Conservation (phyloP, 2,888 invertebrate species). For the Netelia inedita region DNA sequence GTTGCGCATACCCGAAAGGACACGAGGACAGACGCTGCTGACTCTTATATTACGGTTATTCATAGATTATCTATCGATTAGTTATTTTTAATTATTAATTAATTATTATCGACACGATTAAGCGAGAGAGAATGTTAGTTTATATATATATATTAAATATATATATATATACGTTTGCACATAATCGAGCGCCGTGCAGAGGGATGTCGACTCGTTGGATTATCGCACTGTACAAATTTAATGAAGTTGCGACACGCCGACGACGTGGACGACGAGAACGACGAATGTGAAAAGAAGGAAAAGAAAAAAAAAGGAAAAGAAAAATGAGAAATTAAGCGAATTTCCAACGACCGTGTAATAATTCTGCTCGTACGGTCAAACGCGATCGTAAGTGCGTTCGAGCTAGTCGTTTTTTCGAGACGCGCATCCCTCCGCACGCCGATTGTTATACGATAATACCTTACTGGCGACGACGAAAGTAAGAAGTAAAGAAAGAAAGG, state of each 20-base stretch:
- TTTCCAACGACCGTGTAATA: constrained; percentile 51
- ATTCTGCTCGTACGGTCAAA: constrained; percentile 9
- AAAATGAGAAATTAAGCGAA: constrained; percentile 37
- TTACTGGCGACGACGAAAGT: constrained; percentile 32
- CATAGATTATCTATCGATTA: constrained; percentile 79
- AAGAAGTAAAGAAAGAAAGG: background rate
- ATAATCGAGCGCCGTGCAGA: constrained; percentile 63
- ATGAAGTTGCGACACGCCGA: constrained; percentile 26
- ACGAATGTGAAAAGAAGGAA: constrained; percentile 23
- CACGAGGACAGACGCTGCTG: constrained; percentile 76
- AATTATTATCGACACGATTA: constrained; percentile 77
- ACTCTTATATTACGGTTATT: constrained; percentile 78
- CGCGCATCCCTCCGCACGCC: constrained; percentile 65
- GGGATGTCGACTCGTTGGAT: constrained; percentile 60
- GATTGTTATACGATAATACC: constrained; percentile 60
- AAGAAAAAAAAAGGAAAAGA: no score
- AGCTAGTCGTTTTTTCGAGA: constrained; percentile 57
- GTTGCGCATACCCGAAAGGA: constrained; percentile 74
- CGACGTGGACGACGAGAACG: background rate
- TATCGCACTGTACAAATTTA: constrained; percentile 57
- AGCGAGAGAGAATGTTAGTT: constrained; percentile 80
- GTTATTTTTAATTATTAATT: constrained; percentile 82
- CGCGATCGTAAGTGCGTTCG: constrained; percentile 26
- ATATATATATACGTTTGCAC: constrained; percentile 67
- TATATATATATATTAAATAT: constrained; percentile 65